Evolutionary conservation across 2,888 invertebrate genomes (phyloP), one percentile per base, ranked within the genome.

Genomic region (Lacanobia oleracea): DNA sequence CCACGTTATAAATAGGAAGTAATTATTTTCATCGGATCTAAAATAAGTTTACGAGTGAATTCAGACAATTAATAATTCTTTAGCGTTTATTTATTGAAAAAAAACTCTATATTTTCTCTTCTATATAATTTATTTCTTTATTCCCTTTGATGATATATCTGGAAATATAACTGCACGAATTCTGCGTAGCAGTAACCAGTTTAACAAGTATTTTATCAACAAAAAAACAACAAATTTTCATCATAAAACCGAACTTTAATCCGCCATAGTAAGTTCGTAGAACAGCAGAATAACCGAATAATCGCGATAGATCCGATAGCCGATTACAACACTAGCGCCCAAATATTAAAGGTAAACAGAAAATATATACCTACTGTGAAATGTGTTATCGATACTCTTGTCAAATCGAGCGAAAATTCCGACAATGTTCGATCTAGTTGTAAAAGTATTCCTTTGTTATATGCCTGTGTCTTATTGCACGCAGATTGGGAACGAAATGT

Each of bases 391-490:
- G 75, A 75, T 53, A 71, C 82, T 77, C 78, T 75, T 76, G 82
- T 79, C 68, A 79, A 86, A 86, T 86, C 72, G 85, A 76, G 70
- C 78, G 83, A 79, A 79, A 67, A 76, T 70, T 80, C 54, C 60
- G 63, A 33, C 63, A 37, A 56, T 70, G 53, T 18, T 62, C 63
- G 51, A 56, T 72, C 57, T 70, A 56, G 57, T 67, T 64, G 23
- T 40, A 50, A 50, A 53, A 59, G 43, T 63, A 72, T 65, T 10
- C 12, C 14, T 12, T 40, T 51, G 18, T 27, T 67, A 73, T 62
- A 43, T 45, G 53, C 56, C 79, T 79, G 81, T 23, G 23, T 65
- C 56, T 63, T 79, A 79, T 59, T 56, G 33, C 48, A 56, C 45
- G 9, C 40, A 37, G 18, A 59, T 50, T 64, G 53, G 43, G 0